Percentiles rank a stretch among this genome's conserved stretches.
These are phyloP conservation scores for Anarsia innoxiella DNA, from an alignment of 2,888 invertebrate genomes.

Conservation along the genomic window DNA sequence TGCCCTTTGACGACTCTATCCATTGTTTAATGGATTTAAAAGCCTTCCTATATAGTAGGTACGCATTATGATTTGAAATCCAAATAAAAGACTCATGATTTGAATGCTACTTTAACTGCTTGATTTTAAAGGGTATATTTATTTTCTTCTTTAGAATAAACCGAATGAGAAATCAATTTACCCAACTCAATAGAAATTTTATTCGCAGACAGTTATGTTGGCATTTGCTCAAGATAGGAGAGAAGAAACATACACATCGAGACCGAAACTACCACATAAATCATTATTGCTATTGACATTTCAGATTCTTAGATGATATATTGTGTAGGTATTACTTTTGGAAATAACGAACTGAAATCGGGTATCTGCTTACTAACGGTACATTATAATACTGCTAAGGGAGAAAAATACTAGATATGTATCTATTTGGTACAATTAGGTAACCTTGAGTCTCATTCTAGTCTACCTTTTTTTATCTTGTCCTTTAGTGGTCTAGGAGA, in stretches of 20 bases:
- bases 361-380: too few relatives aligned
- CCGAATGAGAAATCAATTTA: too few relatives aligned
- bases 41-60: conserved; percentile 58
- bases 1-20: conserved; percentile 55
- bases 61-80: conserved; percentile 31
- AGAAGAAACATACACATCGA: background rate
- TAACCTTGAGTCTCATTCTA: too few relatives aligned
- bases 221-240: conserved; percentile 2
- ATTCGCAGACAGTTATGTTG: conserved; percentile 5
- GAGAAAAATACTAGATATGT: too few relatives aligned
- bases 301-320: background rate
- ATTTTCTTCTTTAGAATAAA: too few relatives aligned
- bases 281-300: conserved; percentile 5
- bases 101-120: too few relatives aligned
- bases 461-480: too few relatives aligned
- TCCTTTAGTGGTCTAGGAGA: too few relatives aligned
- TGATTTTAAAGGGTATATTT: too few relatives aligned
- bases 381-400: too few relatives aligned
- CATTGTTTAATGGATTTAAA: conserved; percentile 58
- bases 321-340: background rate
- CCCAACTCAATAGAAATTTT: conserved; percentile 2
- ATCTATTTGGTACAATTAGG: too few relatives aligned
- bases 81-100: conserved; percentile 1
- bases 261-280: conserved; percentile 6
- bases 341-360: background rate